Evolutionary conservation across 2,113 vertebrate genomes (phyloP).

Genomic region (Cisticola juncidis): DNA sequence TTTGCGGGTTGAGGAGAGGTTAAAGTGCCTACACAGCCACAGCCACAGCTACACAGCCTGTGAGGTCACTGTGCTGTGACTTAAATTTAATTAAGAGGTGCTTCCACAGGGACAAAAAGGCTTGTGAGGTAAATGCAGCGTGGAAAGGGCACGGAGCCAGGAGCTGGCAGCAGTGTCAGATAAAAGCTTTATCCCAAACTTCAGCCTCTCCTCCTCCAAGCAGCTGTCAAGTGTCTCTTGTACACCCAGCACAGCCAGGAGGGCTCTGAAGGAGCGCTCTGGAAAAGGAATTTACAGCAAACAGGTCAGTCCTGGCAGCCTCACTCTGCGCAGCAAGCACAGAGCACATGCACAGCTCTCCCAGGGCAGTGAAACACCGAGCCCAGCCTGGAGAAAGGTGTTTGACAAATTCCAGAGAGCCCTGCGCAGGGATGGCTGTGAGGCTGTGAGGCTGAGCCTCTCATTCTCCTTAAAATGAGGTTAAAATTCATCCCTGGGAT

Average conservation of each 20-base stretch:
- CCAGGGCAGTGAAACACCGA: neutral
- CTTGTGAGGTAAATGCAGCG: neutral
- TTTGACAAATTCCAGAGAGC: neutral
- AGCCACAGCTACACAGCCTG: neutral
- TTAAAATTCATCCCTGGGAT: neutral
- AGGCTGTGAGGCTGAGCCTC: rapidly evolving
- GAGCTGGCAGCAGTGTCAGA: neutral
- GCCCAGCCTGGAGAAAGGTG: neutral
- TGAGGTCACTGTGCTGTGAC: neutral
- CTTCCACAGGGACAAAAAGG: neutral
- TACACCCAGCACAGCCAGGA: neutral
- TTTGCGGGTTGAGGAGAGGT: neutral
- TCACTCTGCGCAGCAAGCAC: rapidly evolving
- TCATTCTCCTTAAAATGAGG: neutral
- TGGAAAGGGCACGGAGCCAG: neutral
- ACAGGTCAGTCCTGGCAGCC: neutral
- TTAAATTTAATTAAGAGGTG: neutral
- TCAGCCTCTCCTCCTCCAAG: neutral
- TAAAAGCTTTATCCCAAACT: neutral
- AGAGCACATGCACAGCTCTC: neutral
- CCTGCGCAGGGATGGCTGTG: neutral
- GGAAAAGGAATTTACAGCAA: neutral
- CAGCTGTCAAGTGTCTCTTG: neutral
- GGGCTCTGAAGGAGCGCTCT: neutral
- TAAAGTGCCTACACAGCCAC: neutral